Percentiles rank a stretch among this genome's conserved stretches.
Conservation (phyloP, 2,113 vertebrate genomes). For the Vireo altiloquus region DNA sequence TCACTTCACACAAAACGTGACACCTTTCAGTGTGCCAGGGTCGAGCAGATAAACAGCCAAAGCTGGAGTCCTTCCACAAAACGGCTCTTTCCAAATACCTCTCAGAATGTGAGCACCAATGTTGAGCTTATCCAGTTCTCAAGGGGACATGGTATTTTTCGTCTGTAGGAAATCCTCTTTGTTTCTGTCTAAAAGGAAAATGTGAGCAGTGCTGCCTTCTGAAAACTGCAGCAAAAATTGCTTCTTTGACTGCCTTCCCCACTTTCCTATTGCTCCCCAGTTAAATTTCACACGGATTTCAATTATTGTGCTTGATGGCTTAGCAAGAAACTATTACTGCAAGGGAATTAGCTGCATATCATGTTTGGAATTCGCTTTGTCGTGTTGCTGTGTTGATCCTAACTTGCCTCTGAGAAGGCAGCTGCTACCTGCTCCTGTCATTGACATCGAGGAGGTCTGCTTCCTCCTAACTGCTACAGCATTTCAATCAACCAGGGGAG, state of each 20-base stretch:
- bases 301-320: not conserved
- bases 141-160: not conserved
- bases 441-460: not conserved
- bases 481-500: not conserved
- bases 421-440: not conserved
- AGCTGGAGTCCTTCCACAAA: not conserved
- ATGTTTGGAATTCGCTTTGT: not conserved
- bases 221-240: not conserved
- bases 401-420: not conserved
- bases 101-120: not conserved
- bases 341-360: not conserved
- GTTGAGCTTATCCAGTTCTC: not conserved
- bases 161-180: not conserved
- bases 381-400: not conserved
- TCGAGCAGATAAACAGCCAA: not conserved
- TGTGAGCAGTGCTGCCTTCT: not conserved
- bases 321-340: not conserved
- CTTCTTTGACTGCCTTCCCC: not conserved
- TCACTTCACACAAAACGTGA: not conserved
- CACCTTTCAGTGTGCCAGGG: not conserved
- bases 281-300: not conserved
- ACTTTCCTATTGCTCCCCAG: not conserved
- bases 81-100: not conserved
- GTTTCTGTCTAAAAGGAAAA: constrained; percentile 4
- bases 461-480: constrained; percentile 4